A percentile compares a stretch with the other conserved stretches of the same genome.
phyloP scores from a whole-genome alignment of 2,888 invertebrate genomes.

The Pachydiplax longipennis region DNA sequence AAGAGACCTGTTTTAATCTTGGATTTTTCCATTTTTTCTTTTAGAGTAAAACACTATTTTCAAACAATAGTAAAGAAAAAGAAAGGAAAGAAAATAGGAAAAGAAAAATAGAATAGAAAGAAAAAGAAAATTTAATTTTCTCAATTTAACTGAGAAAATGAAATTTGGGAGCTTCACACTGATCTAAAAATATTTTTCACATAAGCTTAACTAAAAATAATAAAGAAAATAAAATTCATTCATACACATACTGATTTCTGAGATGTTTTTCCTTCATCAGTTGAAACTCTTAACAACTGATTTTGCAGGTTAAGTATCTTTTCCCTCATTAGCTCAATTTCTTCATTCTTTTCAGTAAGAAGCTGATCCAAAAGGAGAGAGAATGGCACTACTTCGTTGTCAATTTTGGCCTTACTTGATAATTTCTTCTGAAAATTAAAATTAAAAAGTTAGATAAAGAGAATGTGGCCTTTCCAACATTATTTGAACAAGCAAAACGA shows the following conservation, averaged over 20 bases:
- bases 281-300: neutral
- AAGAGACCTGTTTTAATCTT: too few species aligned
- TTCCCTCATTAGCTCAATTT: conserved; percentile 67
- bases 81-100: too few species aligned
- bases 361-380: conserved; percentile 69
- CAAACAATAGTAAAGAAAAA: too few species aligned
- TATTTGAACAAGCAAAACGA: too few species aligned
- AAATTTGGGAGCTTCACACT: too few species aligned
- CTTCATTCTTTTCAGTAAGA: conserved; percentile 73
- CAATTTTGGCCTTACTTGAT: neutral
- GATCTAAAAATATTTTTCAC: too few species aligned
- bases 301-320: neutral
- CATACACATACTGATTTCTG: neutral
- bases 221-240: neutral
- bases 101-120: too few species aligned
- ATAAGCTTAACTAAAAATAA: neutral
- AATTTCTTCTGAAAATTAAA: neutral
- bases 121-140: too few species aligned
- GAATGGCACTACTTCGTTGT: conserved; percentile 56
- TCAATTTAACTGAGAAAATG: too few species aligned
- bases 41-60: too few species aligned
- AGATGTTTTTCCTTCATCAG: neutral
- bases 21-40: too few species aligned
- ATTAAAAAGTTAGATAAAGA: too few species aligned
- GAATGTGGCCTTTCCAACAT: neutral